Percentiles rank a stretch among this genome's conserved stretches.
Evolutionary conservation across 2,888 invertebrate species (phyloP).

Genomic region (Disparrhopalites patrizii): DNA sequence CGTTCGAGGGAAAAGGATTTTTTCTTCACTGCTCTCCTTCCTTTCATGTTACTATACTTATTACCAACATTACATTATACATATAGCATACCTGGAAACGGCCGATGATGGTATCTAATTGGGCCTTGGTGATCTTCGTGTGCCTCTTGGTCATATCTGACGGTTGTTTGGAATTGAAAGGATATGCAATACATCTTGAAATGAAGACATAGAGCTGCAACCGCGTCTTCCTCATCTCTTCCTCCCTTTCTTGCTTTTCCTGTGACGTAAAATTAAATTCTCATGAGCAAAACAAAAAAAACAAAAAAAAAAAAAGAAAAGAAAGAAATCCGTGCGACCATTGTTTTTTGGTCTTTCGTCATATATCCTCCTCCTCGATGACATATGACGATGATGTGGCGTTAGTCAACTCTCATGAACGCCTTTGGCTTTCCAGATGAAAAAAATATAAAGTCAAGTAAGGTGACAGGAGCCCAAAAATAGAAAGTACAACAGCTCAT

Average conservation of each 20-base stretch:
- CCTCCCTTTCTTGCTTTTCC: slow-evolving; percentile 92
- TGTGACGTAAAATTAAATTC: slow-evolving; percentile 52
- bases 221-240: slow-evolving; percentile 90
- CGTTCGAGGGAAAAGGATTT: background rate
- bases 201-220: slow-evolving; percentile 98
- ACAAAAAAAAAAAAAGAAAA: too few relatives aligned
- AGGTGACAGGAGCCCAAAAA: background rate
- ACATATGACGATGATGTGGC: too few relatives aligned
- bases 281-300: background rate
- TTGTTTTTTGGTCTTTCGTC: too few relatives aligned
- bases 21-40: too few relatives aligned
- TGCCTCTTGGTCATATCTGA: slow-evolving; percentile 96
- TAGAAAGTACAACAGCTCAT: background rate
- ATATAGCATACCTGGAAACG: slow-evolving; percentile 78
- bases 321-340: too few relatives aligned
- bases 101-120: slow-evolving; percentile 87
- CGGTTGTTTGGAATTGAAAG: slow-evolving; percentile 98
- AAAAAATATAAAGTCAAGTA: too few relatives aligned
- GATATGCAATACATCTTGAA: slow-evolving; percentile 95
- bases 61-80: too few relatives aligned
- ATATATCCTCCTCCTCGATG: too few relatives aligned
- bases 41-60: too few relatives aligned
- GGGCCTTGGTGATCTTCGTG: slow-evolving; percentile 92
- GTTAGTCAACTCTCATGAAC: too few relatives aligned
- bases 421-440: too few relatives aligned